Evolutionary conservation across 2,888 invertebrate species (phyloP), one percentile per base, ranked within the genome.

Genomic region (Perithous albicinctus): DNA sequence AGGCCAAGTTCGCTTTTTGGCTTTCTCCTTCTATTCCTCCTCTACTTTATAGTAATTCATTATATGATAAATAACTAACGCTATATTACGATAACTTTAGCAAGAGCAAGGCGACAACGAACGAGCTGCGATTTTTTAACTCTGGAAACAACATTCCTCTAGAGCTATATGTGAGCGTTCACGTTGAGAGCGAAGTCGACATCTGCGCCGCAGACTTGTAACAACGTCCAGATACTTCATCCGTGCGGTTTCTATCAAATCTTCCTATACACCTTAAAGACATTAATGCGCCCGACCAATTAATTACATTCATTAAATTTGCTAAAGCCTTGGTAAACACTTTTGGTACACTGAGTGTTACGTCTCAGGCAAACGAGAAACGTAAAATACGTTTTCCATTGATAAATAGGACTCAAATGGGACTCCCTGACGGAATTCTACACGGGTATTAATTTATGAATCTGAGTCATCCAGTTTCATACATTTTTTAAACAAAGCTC

Each of bases 1-100:
- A 73, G 77, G 73, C 59, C 77, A 82, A 78, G 81, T 82, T 82
- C 41, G 64, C 78, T 75, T 77, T 78, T 82, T 70, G 74, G 69
- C 26, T 74, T 46, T 29, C 18, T 56, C 77, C 70, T 63, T 79
- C 73, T 73, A 67, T 74, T 43, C 35, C 38, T 61, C 46, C 48
- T 56, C 41, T 12, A 43, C n/a, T 15, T 46, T 43, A 46, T 15
- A 10, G 51, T 72, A 69, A 38, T 10, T n/a, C 63, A 23, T 56
- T 69, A 38, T 74, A 74, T 77, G 77, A 43, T 78, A 77, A 77
- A 78, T 78, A 73, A 78, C 74, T 77, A 69, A 64, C 38, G 56
- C 35, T 46, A 43, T 35, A 29, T 7, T 18, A 26, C 23, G 64
- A 23, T 69, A 77, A 81, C 54, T 81, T 81, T 46, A 43, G 75